Evolutionary conservation across 2,797 vertebrate genomes (phyloP).

Genomic region (Siniperca obscura): DNA sequence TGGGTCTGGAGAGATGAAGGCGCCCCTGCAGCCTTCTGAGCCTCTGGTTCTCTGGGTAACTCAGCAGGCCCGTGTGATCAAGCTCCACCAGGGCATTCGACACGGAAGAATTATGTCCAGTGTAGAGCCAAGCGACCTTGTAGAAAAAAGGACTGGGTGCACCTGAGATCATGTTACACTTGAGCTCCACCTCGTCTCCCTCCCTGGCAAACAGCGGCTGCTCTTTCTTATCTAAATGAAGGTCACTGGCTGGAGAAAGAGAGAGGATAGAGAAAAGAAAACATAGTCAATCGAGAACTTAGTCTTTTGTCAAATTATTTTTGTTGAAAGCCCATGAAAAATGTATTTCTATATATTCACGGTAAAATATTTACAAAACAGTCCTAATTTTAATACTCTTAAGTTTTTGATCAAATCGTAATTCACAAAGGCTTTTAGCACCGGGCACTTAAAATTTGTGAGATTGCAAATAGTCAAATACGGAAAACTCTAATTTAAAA

Average conservation of each 20-base stretch:
- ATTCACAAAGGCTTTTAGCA: not conserved
- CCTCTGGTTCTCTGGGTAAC: conserved; percentile 30
- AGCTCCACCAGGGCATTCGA: conserved; percentile 49
- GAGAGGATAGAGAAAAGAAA: not conserved
- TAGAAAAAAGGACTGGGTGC: conserved; percentile 50
- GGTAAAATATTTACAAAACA: not conserved
- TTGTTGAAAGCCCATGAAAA: not conserved
- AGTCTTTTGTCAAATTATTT: not conserved
- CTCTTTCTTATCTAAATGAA: conserved; percentile 34
- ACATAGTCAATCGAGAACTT: fast-evolving
- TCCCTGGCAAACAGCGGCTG: conserved; percentile 26
- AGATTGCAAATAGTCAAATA: not conserved
- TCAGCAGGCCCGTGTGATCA: conserved; percentile 63
- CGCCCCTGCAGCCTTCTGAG: conserved; percentile 55
- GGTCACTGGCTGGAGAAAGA: conserved; percentile 50
- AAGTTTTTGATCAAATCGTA: not conserved
- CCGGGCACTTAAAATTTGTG: not conserved
- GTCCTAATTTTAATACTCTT: not conserved
- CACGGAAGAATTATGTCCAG: not conserved
- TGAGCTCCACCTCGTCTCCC: conserved; percentile 49
- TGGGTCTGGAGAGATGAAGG: conserved; percentile 63
- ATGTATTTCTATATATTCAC: not conserved
- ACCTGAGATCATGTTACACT: conserved; percentile 60
- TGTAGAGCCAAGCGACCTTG: conserved; percentile 67
- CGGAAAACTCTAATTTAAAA: not conserved